These are phyloP conservation scores for Hypotaenidia philippensis DNA, from an alignment of 2,797 vertebrate species.

Conservation along the genomic window DNA sequence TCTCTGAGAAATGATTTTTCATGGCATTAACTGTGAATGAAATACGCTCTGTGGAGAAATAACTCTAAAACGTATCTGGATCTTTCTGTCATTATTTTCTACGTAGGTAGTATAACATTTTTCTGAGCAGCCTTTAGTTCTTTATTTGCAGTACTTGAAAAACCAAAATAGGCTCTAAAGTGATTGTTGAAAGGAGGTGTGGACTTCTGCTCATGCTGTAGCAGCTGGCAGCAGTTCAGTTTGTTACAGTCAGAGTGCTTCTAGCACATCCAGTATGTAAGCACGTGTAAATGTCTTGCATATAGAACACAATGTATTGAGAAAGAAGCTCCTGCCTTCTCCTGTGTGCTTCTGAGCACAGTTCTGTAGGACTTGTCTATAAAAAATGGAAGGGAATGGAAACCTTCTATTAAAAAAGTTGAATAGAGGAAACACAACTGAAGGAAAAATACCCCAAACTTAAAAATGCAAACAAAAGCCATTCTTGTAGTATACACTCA, in stretches of 20 bases:
- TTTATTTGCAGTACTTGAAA: not conserved
- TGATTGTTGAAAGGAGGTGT: not conserved
- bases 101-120: not conserved
- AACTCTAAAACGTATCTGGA: not conserved
- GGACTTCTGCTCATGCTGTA: not conserved
- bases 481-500: not conserved
- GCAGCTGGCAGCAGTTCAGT: not conserved
- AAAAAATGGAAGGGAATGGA: not conserved
- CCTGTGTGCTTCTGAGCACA: not conserved
- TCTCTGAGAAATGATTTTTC: not conserved
- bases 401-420: not conserved
- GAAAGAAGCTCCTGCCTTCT: not conserved
- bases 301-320: not conserved
- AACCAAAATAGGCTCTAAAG: not conserved
- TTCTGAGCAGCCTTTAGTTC: not conserved
- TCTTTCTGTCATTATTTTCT: not conserved
- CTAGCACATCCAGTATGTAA: not conserved
- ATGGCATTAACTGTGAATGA: not conserved
- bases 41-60: not conserved
- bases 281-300: accelerated
- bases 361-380: not conserved
- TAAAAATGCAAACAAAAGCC: not conserved
- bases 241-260: not conserved
- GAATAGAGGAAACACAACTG: not conserved
- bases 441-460: not conserved